Evolutionary conservation across 2,113 vertebrate species (phyloP).

Genomic region (Entosphenus tridentatus): DNA sequence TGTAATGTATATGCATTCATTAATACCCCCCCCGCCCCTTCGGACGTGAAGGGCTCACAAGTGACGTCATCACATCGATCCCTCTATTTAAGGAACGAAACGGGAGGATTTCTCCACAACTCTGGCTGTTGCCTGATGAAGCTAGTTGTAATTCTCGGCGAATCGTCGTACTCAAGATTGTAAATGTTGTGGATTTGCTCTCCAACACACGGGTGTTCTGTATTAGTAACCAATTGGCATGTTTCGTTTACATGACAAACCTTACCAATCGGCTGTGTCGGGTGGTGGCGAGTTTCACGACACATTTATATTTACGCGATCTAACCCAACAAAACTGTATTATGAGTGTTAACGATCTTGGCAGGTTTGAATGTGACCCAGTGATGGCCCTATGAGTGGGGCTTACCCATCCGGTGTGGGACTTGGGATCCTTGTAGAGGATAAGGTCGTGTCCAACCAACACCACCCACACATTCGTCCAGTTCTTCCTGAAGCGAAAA

Average conservation of each 20-base stretch:
- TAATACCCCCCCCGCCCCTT: no score
- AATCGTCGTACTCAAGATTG: no score
- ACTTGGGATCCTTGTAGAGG: constrained; percentile 1
- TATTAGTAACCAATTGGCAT: no score
- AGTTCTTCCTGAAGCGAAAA: not conserved
- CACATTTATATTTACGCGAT: not conserved
- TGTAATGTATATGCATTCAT: no score
- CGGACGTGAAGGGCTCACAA: no score
- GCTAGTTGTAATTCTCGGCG: no score
- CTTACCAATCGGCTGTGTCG: not conserved
- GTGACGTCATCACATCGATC: no score
- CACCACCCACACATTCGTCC: constrained; percentile 2
- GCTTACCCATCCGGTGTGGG: not conserved
- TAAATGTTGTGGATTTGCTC: no score
- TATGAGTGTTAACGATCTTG: not conserved
- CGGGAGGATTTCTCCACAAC: no score
- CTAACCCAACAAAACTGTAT: not conserved
- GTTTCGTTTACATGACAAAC: not conserved
- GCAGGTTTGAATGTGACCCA: not conserved
- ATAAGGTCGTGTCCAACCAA: constrained; percentile 1
- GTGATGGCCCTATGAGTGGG: not conserved
- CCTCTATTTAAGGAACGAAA: no score
- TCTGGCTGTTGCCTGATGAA: no score
- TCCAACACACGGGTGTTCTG: no score
- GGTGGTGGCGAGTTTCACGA: not conserved